These are phyloP conservation scores for Hydrocynus forskahlii DNA, from an alignment of 2,797 vertebrate genomes.

Conservation along the genomic window DNA sequence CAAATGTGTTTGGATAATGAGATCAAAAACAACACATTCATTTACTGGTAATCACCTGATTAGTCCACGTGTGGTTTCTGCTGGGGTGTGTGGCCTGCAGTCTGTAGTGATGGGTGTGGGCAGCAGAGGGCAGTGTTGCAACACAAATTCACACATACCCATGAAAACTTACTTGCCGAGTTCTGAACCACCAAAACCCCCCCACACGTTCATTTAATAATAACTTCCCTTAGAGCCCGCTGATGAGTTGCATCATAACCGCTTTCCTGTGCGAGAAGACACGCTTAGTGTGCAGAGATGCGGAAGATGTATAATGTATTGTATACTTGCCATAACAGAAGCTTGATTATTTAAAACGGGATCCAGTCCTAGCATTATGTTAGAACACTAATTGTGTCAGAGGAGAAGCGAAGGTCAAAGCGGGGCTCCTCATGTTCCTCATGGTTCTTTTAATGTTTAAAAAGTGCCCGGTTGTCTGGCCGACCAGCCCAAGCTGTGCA, in stretches of 20 bases:
- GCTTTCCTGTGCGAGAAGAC: constrained; percentile 19
- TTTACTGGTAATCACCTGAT: background rate
- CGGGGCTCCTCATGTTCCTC: background rate
- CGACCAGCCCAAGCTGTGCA: background rate
- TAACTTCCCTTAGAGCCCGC: constrained; percentile 35
- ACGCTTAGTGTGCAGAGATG: constrained; percentile 26
- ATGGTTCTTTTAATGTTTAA: background rate
- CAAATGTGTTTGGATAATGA: background rate
- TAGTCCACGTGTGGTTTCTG: background rate
- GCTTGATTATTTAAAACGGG: constrained; percentile 31
- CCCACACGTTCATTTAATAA: constrained; percentile 18
- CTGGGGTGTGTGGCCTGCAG: no score
- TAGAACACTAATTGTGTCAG: background rate
- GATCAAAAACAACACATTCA: background rate
- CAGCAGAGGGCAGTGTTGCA: constrained; percentile 75
- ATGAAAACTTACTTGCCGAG: constrained; percentile 14
- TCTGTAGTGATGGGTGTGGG: constrained; percentile 53
- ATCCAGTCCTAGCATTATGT: background rate
- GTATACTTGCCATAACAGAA: background rate
- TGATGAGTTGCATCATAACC: background rate
- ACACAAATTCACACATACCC: constrained; percentile 32
- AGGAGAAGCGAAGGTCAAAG: background rate
- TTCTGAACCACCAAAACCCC: constrained; percentile 7
- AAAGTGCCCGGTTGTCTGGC: background rate
- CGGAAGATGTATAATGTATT: constrained; percentile 34